These are phyloP conservation scores for Parapristionchus giblindavisi DNA, from an alignment of 2,888 invertebrate genomes.

Conservation along the genomic window DNA sequence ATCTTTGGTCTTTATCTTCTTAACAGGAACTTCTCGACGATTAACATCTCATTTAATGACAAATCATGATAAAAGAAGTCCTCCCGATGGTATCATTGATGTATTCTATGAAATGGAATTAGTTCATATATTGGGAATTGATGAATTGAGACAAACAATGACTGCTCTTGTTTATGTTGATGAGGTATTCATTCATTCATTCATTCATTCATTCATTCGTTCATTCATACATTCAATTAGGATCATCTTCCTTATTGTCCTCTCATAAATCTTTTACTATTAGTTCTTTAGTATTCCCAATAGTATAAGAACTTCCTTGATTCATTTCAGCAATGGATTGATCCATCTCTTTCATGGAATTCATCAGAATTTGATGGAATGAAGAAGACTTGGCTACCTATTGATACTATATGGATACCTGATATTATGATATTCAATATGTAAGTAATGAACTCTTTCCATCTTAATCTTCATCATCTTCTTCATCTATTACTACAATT, in stretches of 20 bases:
- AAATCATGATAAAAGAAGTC: slow-evolving; percentile 61
- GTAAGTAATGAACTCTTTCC: slow-evolving; percentile 74
- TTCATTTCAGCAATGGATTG: slow-evolving; percentile 79
- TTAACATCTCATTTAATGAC: slow-evolving; percentile 62
- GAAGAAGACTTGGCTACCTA: slow-evolving; percentile 83
- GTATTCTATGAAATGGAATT: slow-evolving; percentile 65
- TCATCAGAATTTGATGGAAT: slow-evolving; percentile 84
- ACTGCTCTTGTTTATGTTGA: slow-evolving; percentile 67
- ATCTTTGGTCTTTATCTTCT: slow-evolving; percentile 38
- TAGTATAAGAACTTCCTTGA: no score
- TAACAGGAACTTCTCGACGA: slow-evolving; percentile 60
- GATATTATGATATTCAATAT: slow-evolving; percentile 89
- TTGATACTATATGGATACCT: slow-evolving; percentile 85
- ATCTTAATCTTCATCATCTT: slow-evolving; percentile 20
- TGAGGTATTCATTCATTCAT: slow-evolving; percentile 56
- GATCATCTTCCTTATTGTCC: no score
- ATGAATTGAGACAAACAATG: slow-evolving; percentile 68
- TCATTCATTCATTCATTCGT: no score
- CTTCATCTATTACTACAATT: slow-evolving; percentile 3
- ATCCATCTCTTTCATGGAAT: slow-evolving; percentile 86
- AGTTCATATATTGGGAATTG: slow-evolving; percentile 67
- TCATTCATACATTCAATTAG: no score
- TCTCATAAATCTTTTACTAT: no score
- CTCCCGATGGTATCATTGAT: slow-evolving; percentile 64
- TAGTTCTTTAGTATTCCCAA: no score